Evolutionary conservation across 30 jellyfish, hydroid and myxozoan genomes (phyloP), one percentile per base, ranked within the genome.

Genomic region (Pseudorhiza aurosa): DNA sequence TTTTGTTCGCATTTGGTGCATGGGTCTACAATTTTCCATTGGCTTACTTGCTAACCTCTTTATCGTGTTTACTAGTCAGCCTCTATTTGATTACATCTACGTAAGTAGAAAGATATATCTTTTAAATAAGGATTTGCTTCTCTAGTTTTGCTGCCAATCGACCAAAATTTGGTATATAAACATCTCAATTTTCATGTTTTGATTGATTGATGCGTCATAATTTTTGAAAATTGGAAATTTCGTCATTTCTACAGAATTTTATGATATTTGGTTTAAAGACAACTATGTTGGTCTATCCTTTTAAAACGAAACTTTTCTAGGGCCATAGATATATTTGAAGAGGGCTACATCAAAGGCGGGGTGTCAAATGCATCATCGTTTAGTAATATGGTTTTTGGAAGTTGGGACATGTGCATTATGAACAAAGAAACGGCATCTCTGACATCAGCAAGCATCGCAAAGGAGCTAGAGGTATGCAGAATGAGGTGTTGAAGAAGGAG

Each of bases 341-440:
- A 82, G 31, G 78, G 87, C 10, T 60, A 82, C 71, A 26, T 82
- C 56, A 82, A 59, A 63, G 78, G 78, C 15, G 83, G 85, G 6
- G 55, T 39, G 26, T 42, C 68, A 37, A 65, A 82, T 46, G 78
- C 84, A 35, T 69, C 28, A 26, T 65, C 87, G 12, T 57, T 68
- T 75, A 82, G 94, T 30, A 82, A 82, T 36, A 82, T 43, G 50
- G 46, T 82, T 46, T 82, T 82, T 82, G 94, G 94, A 0, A 62
- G 94, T 21, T 70, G 86, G 83, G 94, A 82, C 24, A 82, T 82
- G 94, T 58, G 85, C 36, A 82, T 82, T 18, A 82, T 55, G 56
- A 58, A 60, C 36, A 82, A 82, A 22, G 82, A 70, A 60, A 65
- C 94, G n/a, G 86, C 94, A 64, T 12, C 17, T 19, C 24, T 82